Evolutionary conservation across 2,888 invertebrate species (phyloP).

Genomic region (Pachycephus smyrnensis): DNA sequence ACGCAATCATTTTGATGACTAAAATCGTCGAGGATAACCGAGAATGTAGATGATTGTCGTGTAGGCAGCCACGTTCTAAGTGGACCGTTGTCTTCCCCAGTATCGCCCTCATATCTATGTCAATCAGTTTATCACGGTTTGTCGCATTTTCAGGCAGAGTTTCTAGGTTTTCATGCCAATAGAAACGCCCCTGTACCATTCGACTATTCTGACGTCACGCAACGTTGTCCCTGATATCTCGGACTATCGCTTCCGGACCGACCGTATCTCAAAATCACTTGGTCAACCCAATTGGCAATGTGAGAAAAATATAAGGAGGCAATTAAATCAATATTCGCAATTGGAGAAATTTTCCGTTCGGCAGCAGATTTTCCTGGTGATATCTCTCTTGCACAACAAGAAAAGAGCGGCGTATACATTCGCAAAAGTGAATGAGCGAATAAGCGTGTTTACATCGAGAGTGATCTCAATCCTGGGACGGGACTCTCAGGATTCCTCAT

Average conservation of each 20-base stretch:
- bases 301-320: not conserved
- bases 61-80: constrained; percentile 58
- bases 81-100: constrained; percentile 41
- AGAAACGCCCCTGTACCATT: not conserved
- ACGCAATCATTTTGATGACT: constrained; percentile 64
- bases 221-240: no score
- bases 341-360: not conserved
- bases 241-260: no score
- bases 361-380: not conserved
- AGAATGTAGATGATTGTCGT: constrained; percentile 63
- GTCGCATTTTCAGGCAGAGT: not conserved
- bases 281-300: not conserved
- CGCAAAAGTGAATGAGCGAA: not conserved
- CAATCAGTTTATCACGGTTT: constrained; percentile 39
- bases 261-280: no score
- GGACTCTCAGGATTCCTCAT: no score
- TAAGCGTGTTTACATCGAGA: not conserved
- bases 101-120: constrained; percentile 42
- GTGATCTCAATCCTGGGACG: not conserved
- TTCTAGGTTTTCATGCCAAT: constrained; percentile 6
- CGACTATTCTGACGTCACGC: not conserved
- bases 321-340: no score
- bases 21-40: constrained; percentile 60
- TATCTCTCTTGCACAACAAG: not conserved
- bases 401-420: not conserved